phyloP scores from a whole-genome alignment of 2,113 vertebrate genomes.

The Etheostoma spectabile region DNA sequence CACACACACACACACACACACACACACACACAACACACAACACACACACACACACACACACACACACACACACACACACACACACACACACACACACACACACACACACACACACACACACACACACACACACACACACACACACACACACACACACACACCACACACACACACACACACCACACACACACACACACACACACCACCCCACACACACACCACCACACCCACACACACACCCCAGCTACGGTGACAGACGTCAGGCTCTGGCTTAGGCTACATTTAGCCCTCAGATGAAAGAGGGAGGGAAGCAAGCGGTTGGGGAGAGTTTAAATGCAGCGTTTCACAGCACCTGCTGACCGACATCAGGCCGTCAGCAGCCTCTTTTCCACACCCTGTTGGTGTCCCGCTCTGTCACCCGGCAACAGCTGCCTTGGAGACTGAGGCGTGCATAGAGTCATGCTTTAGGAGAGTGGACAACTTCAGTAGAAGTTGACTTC shows the following conservation, averaged over 20 bases:
- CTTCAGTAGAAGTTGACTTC: background rate
- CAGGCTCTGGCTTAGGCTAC: conserved; percentile 55
- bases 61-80: conserved; percentile 13
- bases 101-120: conserved; percentile 6
- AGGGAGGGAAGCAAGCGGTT: conserved; percentile 50
- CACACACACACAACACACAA: conserved; percentile 16
- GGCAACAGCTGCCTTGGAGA: conserved; percentile 72
- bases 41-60: conserved; percentile 6
- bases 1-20: conserved; percentile 6
- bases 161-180: no score
- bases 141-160: conserved; percentile 18
- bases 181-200: no score
- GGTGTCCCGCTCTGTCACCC: conserved; percentile 58
- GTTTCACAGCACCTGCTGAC: conserved; percentile 80
- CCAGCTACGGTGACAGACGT: no score
- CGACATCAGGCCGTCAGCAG: conserved; percentile 65
- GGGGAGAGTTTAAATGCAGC: conserved; percentile 73
- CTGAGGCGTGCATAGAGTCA: conserved; percentile 47
- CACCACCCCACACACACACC: no score
- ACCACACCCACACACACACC: no score
- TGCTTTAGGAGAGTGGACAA: conserved; percentile 7
- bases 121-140: conserved; percentile 13
- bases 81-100: conserved; percentile 18
- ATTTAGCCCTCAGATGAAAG: conserved; percentile 72
- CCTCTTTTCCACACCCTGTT: conserved; percentile 56